A percentile compares a stretch with the other conserved stretches of the same genome.
These are phyloP conservation scores for Lagocephalus sceleratus DNA, from an alignment of 2,797 vertebrate genomes.

Conservation along the genomic window DNA sequence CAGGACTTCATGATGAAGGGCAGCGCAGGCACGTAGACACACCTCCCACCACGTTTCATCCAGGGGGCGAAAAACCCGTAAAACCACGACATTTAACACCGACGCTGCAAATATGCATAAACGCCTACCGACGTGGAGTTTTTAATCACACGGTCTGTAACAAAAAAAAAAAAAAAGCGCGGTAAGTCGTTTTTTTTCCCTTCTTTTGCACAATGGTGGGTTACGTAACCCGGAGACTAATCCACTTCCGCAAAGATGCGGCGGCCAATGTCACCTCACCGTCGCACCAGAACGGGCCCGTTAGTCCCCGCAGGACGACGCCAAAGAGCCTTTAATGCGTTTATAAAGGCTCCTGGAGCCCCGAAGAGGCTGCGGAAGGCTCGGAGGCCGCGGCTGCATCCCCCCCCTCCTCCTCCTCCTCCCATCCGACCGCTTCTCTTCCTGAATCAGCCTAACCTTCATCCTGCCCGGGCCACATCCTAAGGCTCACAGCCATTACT, in stretches of 20 bases:
- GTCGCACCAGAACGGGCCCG: neutral
- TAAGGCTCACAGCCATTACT: neutral
- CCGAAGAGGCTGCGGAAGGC: too few relatives aligned
- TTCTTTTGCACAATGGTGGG: neutral
- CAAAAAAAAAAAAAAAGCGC: too few relatives aligned
- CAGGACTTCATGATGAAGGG: constrained; percentile 39
- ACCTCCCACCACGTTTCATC: constrained; percentile 1
- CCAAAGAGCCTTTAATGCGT: neutral
- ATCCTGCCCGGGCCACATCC: neutral
- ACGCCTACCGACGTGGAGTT: neutral
- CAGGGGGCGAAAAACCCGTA: neutral
- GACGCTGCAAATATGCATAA: too few relatives aligned
- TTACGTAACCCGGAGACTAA: constrained; percentile 60
- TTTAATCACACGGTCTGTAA: neutral
- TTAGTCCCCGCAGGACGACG: neutral
- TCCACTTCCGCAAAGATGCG: constrained; percentile 71
- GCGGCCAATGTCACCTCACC: constrained; percentile 49
- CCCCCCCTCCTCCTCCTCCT: too few relatives aligned
- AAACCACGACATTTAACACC: neutral
- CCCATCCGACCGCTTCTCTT: constrained; percentile 23
- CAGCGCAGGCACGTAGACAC: constrained; percentile 53
- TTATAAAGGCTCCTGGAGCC: neutral
- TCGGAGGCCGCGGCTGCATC: constrained; percentile 42
- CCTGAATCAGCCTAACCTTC: constrained; percentile 3
- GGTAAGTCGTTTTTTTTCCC: neutral